Evolutionary conservation across 2,113 vertebrate genomes (phyloP).

Genomic region (Corydoras sp.): DNA sequence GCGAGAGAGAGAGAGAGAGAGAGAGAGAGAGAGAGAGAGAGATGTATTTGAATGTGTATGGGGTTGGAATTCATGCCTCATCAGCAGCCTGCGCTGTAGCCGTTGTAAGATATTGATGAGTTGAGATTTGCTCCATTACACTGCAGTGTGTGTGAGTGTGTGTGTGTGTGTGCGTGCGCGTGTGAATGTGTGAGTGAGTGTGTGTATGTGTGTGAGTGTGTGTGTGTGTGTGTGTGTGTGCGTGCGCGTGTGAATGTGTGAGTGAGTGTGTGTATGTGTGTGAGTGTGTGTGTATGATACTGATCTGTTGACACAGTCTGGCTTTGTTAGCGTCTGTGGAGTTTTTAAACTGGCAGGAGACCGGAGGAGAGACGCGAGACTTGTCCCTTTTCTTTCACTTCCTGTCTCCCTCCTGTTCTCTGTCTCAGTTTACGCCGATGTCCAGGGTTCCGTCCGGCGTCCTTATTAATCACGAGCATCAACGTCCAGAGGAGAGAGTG

Average conservation of each 20-base stretch:
- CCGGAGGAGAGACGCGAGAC: conserved; percentile 49
- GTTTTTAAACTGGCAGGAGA: conserved; percentile 42
- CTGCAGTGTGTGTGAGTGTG: conserved; percentile 23
- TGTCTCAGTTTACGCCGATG: neutral
- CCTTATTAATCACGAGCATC: too few relatives aligned
- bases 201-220: conserved; percentile 23
- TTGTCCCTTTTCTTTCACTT: conserved; percentile 19
- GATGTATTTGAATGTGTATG: conserved; percentile 11
- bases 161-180: conserved; percentile 16
- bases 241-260: too few relatives aligned
- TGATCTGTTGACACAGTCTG: conserved; percentile 55
- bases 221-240: conserved; percentile 26
- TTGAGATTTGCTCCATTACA: conserved; percentile 44
- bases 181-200: conserved; percentile 23
- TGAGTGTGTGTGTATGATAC: conserved; percentile 43
- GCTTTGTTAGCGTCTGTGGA: conserved; percentile 61
- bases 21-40: neutral
- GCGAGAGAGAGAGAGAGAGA: neutral
- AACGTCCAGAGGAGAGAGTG: too few relatives aligned
- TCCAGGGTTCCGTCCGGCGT: too few relatives aligned
- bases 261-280: neutral
- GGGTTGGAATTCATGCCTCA: conserved; percentile 29
- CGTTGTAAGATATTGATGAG: conserved; percentile 45
- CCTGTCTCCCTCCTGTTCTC: conserved; percentile 15
- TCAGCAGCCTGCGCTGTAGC: conserved; percentile 41